phyloP scores from a whole-genome alignment of 2,888 invertebrate species.

The Amorpha juglandis region DNA sequence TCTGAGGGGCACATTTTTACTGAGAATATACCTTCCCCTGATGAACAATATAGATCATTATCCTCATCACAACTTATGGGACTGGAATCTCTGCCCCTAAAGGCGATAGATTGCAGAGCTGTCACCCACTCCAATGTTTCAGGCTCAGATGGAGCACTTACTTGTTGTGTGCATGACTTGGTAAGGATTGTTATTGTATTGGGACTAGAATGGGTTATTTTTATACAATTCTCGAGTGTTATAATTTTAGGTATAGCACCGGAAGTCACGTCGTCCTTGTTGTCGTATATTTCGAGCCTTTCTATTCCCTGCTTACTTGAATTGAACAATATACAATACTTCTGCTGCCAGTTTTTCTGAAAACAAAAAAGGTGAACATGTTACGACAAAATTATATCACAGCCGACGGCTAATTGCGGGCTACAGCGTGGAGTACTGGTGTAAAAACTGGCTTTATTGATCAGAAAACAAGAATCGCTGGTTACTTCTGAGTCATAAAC shows the following conservation, averaged over 20 bases:
- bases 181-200: slow-evolving; percentile 89
- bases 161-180: slow-evolving; percentile 88
- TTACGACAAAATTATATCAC: slow-evolving; percentile 10
- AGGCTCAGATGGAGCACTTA: slow-evolving; percentile 85
- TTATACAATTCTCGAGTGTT: slow-evolving; percentile 93
- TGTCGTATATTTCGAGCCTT: slow-evolving; percentile 93
- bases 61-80: slow-evolving; percentile 90
- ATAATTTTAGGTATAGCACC: slow-evolving; percentile 89
- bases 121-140: slow-evolving; percentile 91
- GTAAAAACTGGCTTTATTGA: slow-evolving; percentile 23
- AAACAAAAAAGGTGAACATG: slow-evolving; percentile 41
- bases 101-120: slow-evolving; percentile 92
- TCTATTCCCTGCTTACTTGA: slow-evolving; percentile 94
- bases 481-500: slow-evolving; percentile 41
- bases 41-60: slow-evolving; percentile 94
- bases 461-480: slow-evolving; percentile 25
- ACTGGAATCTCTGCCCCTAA: slow-evolving; percentile 86
- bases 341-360: slow-evolving; percentile 94
- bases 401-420: not conserved
- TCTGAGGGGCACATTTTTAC: slow-evolving; percentile 91
- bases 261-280: slow-evolving; percentile 87
- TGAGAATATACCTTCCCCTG: slow-evolving; percentile 91
- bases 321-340: slow-evolving; percentile 90
- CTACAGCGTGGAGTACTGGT: not conserved
- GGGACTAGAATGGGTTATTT: slow-evolving; percentile 88